Conservation (phyloP, 2,797 vertebrate genomes). For the Alca torda region DNA sequence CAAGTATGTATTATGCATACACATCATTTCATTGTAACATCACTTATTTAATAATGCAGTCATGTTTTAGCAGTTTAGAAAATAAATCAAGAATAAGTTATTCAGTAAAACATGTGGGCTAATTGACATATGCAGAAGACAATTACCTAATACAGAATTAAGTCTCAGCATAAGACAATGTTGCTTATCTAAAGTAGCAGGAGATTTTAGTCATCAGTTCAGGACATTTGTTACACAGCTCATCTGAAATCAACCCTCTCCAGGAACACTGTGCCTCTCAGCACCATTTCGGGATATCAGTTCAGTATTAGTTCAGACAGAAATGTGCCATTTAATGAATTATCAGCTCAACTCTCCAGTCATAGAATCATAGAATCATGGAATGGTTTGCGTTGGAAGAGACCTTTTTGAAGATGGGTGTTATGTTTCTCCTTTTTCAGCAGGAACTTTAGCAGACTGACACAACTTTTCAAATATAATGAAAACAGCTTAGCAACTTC, state of each 20-base stretch:
- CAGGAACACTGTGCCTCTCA: not conserved
- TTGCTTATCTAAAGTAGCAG: conserved; percentile 1
- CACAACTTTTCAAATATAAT: no score
- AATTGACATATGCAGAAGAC: not conserved
- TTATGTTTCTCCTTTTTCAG: no score
- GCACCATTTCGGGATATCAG: not conserved
- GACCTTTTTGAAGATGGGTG: no score
- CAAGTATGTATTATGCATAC: not conserved
- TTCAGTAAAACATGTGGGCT: not conserved
- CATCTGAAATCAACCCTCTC: not conserved
- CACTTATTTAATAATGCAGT: not conserved
- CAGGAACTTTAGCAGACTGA: no score
- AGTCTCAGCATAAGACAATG: not conserved
- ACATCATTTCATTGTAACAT: not conserved
- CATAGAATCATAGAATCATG: no score
- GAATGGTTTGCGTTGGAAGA: no score
- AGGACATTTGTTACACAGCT: not conserved
- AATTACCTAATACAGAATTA: not conserved
- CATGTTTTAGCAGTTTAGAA: not conserved
- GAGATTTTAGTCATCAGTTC: not conserved
- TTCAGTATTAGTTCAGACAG: not conserved
- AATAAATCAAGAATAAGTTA: not conserved
- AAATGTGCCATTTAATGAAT: not conserved
- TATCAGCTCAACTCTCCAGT: not conserved
- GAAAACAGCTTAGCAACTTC: no score